These are phyloP conservation scores for Nymphalis c-album DNA, from an alignment of 2,888 invertebrate species.

Conservation along the genomic window DNA sequence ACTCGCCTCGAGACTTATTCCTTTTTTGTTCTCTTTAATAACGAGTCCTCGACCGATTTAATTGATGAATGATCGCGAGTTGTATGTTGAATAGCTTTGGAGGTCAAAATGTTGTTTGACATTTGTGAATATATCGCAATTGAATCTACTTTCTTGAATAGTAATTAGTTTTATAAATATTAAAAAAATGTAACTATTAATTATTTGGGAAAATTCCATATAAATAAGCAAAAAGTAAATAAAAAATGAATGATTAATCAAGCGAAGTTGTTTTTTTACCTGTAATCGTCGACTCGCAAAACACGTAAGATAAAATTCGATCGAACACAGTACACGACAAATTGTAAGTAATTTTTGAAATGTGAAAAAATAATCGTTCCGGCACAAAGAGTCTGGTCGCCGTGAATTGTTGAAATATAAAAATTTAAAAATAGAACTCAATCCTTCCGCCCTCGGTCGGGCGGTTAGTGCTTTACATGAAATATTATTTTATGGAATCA, in stretches of 20 bases:
- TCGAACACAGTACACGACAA: slow-evolving; percentile 28
- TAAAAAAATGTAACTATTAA: slow-evolving; percentile 1
- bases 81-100: slow-evolving; percentile 59
- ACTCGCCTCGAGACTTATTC: slow-evolving; percentile 72
- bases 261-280: not conserved
- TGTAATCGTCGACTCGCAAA: slow-evolving; percentile 7
- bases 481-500: slow-evolving; percentile 82
- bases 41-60: slow-evolving; percentile 73
- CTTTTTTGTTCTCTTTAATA: slow-evolving; percentile 75
- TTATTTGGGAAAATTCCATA: slow-evolving; percentile 10
- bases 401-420: slow-evolving; percentile 75
- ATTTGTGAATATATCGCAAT: slow-evolving; percentile 30
- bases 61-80: slow-evolving; percentile 77
- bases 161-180: slow-evolving; percentile 9
- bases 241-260: slow-evolving; percentile 26
- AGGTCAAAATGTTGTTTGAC: slow-evolving; percentile 53
- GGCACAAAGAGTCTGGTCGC: slow-evolving; percentile 53
- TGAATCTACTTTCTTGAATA: slow-evolving; percentile 18
- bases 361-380: slow-evolving; percentile 36
- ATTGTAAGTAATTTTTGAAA: slow-evolving; percentile 30
- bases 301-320: slow-evolving; percentile 24
- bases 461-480: slow-evolving; percentile 80
- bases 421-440: slow-evolving; percentile 79
- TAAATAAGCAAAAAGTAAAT: slow-evolving; percentile 5
- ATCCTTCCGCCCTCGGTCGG: slow-evolving; percentile 80